These are phyloP conservation scores for Eilema sororculum DNA, from an alignment of 2,888 invertebrate genomes.

Conservation along the genomic window DNA sequence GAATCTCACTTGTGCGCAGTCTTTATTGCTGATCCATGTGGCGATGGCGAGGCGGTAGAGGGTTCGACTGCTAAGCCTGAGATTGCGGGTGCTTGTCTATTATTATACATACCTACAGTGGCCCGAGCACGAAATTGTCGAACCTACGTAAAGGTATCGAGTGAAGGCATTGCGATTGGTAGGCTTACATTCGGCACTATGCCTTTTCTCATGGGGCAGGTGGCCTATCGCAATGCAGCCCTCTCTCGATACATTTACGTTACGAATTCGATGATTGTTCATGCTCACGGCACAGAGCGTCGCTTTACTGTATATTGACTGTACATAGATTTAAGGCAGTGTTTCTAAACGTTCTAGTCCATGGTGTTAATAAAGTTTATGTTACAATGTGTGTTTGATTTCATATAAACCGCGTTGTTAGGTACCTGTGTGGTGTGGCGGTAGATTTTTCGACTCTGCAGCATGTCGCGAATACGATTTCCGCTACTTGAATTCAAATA, in stretches of 20 bases:
- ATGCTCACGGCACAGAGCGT: neutral
- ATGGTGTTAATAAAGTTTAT: slow-evolving; percentile 45
- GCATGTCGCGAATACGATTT: neutral
- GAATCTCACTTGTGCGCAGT: neutral
- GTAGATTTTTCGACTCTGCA: neutral
- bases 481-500: neutral
- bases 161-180: too few relatives aligned
- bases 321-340: slow-evolving; percentile 12
- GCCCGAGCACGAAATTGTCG: too few relatives aligned
- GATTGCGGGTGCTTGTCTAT: neutral
- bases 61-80: too few relatives aligned
- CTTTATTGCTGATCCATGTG: too few relatives aligned
- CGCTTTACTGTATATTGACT: slow-evolving; percentile 19
- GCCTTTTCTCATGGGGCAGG: too few relatives aligned
- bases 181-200: too few relatives aligned
- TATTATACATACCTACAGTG: neutral
- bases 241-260: too few relatives aligned
- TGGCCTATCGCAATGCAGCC: too few relatives aligned
- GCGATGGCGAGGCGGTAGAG: too few relatives aligned
- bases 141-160: too few relatives aligned
- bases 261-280: too few relatives aligned
- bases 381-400: slow-evolving; percentile 26
- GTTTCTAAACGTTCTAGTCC: slow-evolving; percentile 30
- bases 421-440: neutral
- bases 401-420: neutral